phyloP scores from a whole-genome alignment of 2,113 vertebrate species.

The Corythoichthys haematopterus region DNA sequence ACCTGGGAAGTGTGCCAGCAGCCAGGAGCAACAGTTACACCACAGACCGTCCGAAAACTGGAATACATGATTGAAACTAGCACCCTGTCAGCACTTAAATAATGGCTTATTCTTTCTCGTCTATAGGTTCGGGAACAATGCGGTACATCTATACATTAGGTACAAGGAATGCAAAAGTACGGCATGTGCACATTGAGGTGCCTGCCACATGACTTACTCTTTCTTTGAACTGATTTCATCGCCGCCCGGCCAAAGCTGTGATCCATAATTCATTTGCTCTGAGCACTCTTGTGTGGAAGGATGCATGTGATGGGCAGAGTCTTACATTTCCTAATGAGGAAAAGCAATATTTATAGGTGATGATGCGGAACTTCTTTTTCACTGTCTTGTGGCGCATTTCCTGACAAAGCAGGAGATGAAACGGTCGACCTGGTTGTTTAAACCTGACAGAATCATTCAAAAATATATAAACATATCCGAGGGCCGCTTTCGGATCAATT shows the following conservation, averaged over 20 bases:
- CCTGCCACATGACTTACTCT: background rate
- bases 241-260: slow-evolving; percentile 34
- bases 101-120: background rate
- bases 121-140: background rate
- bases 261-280: slow-evolving; percentile 52
- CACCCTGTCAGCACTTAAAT: background rate
- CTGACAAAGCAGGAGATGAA: background rate
- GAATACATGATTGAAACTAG: background rate
- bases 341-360: background rate
- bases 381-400: background rate
- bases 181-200: background rate
- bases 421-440: too few relatives aligned
- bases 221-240: slow-evolving; percentile 45
- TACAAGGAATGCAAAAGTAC: background rate
- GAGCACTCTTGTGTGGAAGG: slow-evolving; percentile 20
- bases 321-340: slow-evolving; percentile 17
- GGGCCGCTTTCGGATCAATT: too few relatives aligned
- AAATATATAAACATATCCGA: too few relatives aligned
- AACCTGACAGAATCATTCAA: too few relatives aligned
- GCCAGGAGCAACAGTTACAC: slow-evolving; percentile 16
- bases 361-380: background rate
- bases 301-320: background rate
- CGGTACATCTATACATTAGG: background rate
- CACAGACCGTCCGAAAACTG: slow-evolving; percentile 5
- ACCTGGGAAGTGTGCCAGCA: slow-evolving; percentile 41